Percentiles rank a stretch among this genome's conserved stretches.
phyloP scores from a whole-genome alignment of 2,113 vertebrate genomes.

The Callipepla californica region DNA sequence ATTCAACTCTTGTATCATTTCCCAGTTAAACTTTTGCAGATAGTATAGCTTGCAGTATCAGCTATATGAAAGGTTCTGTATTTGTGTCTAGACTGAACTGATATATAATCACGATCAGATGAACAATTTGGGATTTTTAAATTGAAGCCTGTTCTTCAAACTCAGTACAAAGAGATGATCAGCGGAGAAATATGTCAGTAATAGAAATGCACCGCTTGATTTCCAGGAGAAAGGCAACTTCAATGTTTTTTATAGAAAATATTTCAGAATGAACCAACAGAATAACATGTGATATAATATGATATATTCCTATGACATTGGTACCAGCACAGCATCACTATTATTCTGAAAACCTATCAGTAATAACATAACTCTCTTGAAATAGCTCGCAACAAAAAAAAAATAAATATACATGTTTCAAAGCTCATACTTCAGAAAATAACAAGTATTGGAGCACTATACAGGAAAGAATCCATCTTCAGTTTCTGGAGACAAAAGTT shows the following conservation, averaged over 20 bases:
- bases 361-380: background rate
- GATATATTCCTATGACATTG: background rate
- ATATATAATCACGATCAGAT: slow-evolving; percentile 20
- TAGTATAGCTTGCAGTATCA: background rate
- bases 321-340: slow-evolving; percentile 15
- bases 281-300: background rate
- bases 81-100: slow-evolving; percentile 17
- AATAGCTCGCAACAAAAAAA: slow-evolving; percentile 26
- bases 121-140: background rate
- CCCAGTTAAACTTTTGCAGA: background rate
- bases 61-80: background rate
- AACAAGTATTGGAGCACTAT: background rate
- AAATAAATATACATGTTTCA: slow-evolving; percentile 31
- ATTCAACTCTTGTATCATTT: background rate
- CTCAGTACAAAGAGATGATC: background rate
- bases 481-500: slow-evolving; percentile 9
- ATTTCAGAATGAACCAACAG: slow-evolving; percentile 16
- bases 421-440: background rate
- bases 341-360: slow-evolving; percentile 32
- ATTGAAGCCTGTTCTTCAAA: slow-evolving; percentile 40
- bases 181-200: background rate
- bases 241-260: slow-evolving; percentile 36
- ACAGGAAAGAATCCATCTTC: background rate
- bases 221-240: slow-evolving; percentile 20
- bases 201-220: background rate